Base-by-base conservation (phyloP, 1,140 invertebrate genomes). In the Zaprionus africanus region DNA sequence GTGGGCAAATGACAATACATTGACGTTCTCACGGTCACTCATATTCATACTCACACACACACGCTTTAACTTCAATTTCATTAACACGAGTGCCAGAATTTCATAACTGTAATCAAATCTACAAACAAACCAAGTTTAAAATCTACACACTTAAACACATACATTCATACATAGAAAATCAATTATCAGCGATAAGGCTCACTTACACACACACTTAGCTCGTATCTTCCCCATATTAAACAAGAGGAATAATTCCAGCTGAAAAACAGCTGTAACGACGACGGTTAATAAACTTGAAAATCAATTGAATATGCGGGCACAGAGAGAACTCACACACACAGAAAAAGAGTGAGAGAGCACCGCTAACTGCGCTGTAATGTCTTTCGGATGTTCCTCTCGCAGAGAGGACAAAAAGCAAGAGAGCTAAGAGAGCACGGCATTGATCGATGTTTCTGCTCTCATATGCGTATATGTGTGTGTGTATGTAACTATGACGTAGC, bases 401-500 rank as follows among this genome's bases (percentile, higher is more conserved):
- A 24, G 53, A 56, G 53, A 56, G 59, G 2, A 56, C n/a, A 49
- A 56, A 26, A 5, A 24, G 38, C 31, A 11, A 34, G 36, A 58
- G 61, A 49, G 12, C 51, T 12, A 38, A 73, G 60, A 78, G 67
- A 56, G 53, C 13, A 41, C 19, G 22, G 51, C 46, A 56, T 54
- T 28, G 71, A 74, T 74, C 71, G 36, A 61, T 62, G 38, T 26
- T 61, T 74, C 19, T 28, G 28, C 54, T 64, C 77, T 74, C 75
- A 65, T 6, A 34, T 56, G 38, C 46, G 15, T 36, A n/a, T 56
- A 41, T 22, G 22, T 22, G 54, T 69, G 19, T 54, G 51, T 65
- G 22, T 60, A 24, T 51, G 71, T 62, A 59, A 58, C 78, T 74
- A 63, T 84, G 82, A 82, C 83, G 79, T 82, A 79, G 79, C 74